These are phyloP conservation scores for Setipinna tenuifilis DNA, from an alignment of 2,797 vertebrate genomes.

Conservation along the genomic window DNA sequence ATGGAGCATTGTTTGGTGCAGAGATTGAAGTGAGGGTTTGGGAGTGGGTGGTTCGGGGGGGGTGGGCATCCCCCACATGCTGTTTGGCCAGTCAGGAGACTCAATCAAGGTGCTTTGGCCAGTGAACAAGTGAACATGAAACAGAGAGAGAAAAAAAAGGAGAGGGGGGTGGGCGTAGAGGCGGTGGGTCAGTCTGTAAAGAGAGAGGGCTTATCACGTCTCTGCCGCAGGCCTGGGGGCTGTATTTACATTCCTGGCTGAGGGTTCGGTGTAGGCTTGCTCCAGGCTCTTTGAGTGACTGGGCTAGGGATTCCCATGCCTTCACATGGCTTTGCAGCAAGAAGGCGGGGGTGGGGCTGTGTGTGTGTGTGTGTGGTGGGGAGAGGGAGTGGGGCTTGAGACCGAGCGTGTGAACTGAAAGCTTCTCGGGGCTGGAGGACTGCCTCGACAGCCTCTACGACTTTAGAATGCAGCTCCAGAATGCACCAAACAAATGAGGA, in stretches of 20 bases:
- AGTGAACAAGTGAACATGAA: constrained; percentile 2
- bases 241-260: constrained; percentile 25
- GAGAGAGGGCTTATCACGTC: constrained; percentile 12
- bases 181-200: background rate
- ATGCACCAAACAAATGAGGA: background rate
- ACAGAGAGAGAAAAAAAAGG: background rate
- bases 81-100: constrained; percentile 47
- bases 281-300: background rate
- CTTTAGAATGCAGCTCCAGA: background rate
- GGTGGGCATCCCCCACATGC: constrained; percentile 57
- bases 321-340: background rate
- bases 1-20: constrained; percentile 60
- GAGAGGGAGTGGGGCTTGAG: background rate
- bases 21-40: background rate
- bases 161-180: background rate
- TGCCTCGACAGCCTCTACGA: background rate
- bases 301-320: constrained; percentile 20
- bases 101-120: constrained; percentile 50
- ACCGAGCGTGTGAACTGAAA: constrained; percentile 9
- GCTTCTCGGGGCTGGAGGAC: background rate
- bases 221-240: background rate
- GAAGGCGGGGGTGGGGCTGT: background rate
- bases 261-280: background rate
- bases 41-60: constrained; percentile 34
- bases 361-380: no score